Evolutionary conservation across 2,888 invertebrate species (phyloP).

Genomic region (Drepanosiphum platanoidis): DNA sequence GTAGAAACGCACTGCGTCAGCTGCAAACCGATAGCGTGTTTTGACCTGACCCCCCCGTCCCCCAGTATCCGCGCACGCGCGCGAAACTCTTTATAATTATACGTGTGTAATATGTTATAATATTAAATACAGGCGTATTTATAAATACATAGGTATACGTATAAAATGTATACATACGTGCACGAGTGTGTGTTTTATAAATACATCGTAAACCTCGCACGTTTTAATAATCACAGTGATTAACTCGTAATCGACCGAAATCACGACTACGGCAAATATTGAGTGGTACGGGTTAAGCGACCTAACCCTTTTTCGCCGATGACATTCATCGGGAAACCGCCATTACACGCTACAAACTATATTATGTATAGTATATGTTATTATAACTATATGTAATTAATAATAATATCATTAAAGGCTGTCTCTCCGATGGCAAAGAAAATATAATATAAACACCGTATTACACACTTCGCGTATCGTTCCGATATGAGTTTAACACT

Average conservation of each 20-base stretch:
- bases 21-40: slow-evolving; percentile 42
- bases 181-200: too few species aligned
- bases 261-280: slow-evolving; percentile 3
- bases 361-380: neutral
- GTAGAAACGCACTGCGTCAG: slow-evolving; percentile 21
- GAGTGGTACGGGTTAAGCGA: neutral
- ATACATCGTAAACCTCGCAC: too few species aligned
- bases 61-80: neutral
- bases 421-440: neutral
- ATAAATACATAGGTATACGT: neutral
- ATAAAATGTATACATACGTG: neutral
- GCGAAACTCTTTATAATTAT: neutral
- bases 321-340: neutral
- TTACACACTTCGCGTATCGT: neutral
- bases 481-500: neutral
- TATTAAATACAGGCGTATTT: too few species aligned
- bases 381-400: neutral
- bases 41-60: neutral
- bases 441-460: neutral
- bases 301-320: slow-evolving; percentile 26
- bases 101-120: neutral
- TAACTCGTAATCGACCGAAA: slow-evolving; percentile 34
- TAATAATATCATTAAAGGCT: neutral
- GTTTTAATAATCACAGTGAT: slow-evolving; percentile 24
- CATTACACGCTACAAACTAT: neutral